Evolutionary conservation across 2,113 vertebrate species (phyloP), one percentile per base, ranked within the genome.

Genomic region (Raja brachyura): DNA sequence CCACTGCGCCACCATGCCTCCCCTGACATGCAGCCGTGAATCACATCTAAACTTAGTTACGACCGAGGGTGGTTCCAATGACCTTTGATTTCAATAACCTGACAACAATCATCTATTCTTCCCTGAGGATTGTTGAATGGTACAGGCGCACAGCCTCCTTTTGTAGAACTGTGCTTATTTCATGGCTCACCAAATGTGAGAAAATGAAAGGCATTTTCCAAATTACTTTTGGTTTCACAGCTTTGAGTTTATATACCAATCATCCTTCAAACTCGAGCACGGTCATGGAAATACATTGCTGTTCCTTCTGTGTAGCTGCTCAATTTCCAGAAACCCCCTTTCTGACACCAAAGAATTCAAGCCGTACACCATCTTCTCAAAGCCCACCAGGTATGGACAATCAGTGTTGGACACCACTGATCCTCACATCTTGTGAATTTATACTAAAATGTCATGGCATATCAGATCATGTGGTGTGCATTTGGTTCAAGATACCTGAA

Each of bases 131-230:
- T 63, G 1, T 14, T 5, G 16, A 86, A 86, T n/a, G 78, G 16
- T 54, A 22, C 78, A 16, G 59, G 83, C 13, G 20, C n/a, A 0
- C n/a, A 14, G 75, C 11, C 4, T n/a, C 11, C 13, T 31, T 86
- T 86, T 86, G 56, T 59, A 61, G 56, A 86, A 31, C 56, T 18
- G n/a, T 11, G 0, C 83, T 63, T 28, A n/a, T 59, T 63, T 61
- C 25, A 86, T 31, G 83, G 56, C 28, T 63, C 56, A 63, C 25
- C 83, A n/a, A 86, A 39, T 86, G 83, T 63, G 83, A 86, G 83
- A n/a, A 86, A 86, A 61, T 63, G 13, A 86, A 73, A n/a, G 13
- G 63, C 56, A 86, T 86, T 86, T 86, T 56, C 83, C 83, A 86
- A 61, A 10, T 86, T 61, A 28, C 83, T 31, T n/a, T 11, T 16